phyloP scores from a whole-genome alignment of 2,113 vertebrate genomes.

The Neolamprologus hecqui region DNA sequence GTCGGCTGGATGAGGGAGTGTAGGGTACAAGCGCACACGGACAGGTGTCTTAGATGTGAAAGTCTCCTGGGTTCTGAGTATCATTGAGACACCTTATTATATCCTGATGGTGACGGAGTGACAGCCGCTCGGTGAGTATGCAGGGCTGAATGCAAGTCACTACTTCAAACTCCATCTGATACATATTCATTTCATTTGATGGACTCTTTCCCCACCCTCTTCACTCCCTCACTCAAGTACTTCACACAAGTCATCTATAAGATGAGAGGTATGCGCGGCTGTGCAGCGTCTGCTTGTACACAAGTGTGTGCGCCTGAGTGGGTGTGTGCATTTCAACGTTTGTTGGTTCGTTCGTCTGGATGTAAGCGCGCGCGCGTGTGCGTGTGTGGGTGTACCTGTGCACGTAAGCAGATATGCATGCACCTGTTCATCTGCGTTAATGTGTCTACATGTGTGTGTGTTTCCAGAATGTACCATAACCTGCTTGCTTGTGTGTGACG shows the following conservation, averaged over 20 bases:
- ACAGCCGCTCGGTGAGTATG: constrained; percentile 42
- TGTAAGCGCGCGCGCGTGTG: neutral
- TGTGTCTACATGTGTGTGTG: neutral
- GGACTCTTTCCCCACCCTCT: constrained; percentile 39
- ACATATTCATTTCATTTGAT: constrained; percentile 64
- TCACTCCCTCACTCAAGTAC: constrained; percentile 12
- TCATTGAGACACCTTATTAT: constrained; percentile 56
- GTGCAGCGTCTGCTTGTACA: neutral
- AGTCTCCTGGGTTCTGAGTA: constrained; percentile 43
- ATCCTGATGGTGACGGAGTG: constrained; percentile 51
- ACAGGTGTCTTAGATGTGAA: constrained; percentile 59
- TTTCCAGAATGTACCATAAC: neutral
- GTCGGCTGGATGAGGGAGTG: constrained; percentile 14
- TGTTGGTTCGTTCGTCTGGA: neutral
- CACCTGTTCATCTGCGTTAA: neutral
- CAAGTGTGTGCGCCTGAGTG: neutral
- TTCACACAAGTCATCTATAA: constrained; percentile 32
- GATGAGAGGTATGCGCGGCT: neutral
- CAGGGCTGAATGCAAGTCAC: constrained; percentile 51
- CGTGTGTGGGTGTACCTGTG: neutral
- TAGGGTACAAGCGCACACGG: constrained; percentile 23
- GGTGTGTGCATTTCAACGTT: neutral
- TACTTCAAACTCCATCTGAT: constrained; percentile 51
- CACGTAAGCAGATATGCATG: neutral
- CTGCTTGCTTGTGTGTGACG: neutral